Percentiles rank a stretch among this genome's conserved stretches.
phyloP scores from a whole-genome alignment of 2,888 invertebrate species.

The Pheosia tremula region DNA sequence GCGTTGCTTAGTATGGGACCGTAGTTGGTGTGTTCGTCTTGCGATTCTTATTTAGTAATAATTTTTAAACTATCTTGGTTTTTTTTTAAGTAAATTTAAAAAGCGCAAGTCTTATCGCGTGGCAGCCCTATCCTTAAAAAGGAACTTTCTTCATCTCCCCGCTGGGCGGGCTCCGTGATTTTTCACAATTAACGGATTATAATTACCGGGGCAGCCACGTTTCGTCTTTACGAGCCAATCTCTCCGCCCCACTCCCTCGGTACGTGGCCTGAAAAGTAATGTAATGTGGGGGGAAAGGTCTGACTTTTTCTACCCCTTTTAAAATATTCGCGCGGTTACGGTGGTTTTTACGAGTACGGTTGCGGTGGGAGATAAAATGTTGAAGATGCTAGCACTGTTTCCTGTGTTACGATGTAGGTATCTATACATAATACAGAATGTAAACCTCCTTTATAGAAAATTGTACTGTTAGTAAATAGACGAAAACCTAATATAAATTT shows the following conservation, averaged over 20 bases:
- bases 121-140: slow-evolving; percentile 5
- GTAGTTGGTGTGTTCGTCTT: too few relatives aligned
- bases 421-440: neutral
- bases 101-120: neutral
- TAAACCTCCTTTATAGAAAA: too few relatives aligned
- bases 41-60: too few relatives aligned
- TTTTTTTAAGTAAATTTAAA: too few relatives aligned
- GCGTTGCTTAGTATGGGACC: too few relatives aligned
- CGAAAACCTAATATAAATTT: neutral
- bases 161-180: slow-evolving; percentile 39
- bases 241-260: slow-evolving; percentile 36
- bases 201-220: slow-evolving; percentile 65
- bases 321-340: slow-evolving; percentile 1
- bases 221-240: slow-evolving; percentile 56
- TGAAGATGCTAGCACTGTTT: slow-evolving; percentile 4
- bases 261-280: slow-evolving; percentile 50
- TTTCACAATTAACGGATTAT: slow-evolving; percentile 70
- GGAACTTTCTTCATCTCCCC: slow-evolving; percentile 20
- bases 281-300: neutral
- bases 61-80: too few relatives aligned
- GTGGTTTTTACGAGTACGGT: slow-evolving; percentile 6
- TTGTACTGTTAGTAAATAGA: neutral
- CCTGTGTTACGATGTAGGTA: neutral
- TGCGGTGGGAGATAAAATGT: slow-evolving; percentile 8
- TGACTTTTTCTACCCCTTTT: slow-evolving; percentile 4